Evolutionary conservation across 2,797 vertebrate genomes (phyloP).

Genomic region (Holocentrus rufus): DNA sequence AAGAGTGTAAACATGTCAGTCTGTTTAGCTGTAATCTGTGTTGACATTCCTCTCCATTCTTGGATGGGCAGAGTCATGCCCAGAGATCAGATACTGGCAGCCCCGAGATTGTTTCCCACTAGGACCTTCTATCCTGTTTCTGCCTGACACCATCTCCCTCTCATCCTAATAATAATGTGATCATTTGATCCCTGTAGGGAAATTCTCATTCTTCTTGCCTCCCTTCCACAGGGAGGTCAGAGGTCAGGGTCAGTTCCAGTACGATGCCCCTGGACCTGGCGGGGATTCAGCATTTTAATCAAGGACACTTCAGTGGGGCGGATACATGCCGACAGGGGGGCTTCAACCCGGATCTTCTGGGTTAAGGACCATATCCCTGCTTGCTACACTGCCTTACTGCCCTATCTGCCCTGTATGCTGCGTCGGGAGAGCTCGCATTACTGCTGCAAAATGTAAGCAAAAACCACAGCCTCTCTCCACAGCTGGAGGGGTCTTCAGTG

Average conservation of each 20-base stretch:
- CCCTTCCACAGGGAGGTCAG: constrained; percentile 5
- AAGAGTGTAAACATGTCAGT: constrained; percentile 62
- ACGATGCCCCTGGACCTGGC: constrained; percentile 5
- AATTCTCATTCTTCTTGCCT: constrained; percentile 25
- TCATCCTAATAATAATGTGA: constrained; percentile 43
- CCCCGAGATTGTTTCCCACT: constrained; percentile 44
- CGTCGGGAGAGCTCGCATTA: background rate
- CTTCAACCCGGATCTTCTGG: background rate
- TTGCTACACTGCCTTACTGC: background rate
- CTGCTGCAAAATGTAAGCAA: constrained; percentile 14
- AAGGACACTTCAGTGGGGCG: background rate
- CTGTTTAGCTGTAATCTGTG: constrained; percentile 59
- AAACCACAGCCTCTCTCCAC: background rate
- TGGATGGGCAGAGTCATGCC: constrained; percentile 58
- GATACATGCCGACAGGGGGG: background rate
- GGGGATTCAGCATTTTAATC: constrained; percentile 9
- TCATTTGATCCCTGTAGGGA: constrained; percentile 29
- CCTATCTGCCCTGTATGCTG: background rate
- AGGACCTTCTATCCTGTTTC: constrained; percentile 26
- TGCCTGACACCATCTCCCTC: constrained; percentile 21
- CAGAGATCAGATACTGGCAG: constrained; percentile 58
- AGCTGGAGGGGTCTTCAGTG: constrained; percentile 1
- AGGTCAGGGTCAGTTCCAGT: constrained; percentile 5
- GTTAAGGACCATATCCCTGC: background rate
- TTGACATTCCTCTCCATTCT: constrained; percentile 57